Evolutionary conservation across 2,797 vertebrate genomes (phyloP), one percentile per base, ranked within the genome.

Genomic region (Basileuterus tristriatus): DNA sequence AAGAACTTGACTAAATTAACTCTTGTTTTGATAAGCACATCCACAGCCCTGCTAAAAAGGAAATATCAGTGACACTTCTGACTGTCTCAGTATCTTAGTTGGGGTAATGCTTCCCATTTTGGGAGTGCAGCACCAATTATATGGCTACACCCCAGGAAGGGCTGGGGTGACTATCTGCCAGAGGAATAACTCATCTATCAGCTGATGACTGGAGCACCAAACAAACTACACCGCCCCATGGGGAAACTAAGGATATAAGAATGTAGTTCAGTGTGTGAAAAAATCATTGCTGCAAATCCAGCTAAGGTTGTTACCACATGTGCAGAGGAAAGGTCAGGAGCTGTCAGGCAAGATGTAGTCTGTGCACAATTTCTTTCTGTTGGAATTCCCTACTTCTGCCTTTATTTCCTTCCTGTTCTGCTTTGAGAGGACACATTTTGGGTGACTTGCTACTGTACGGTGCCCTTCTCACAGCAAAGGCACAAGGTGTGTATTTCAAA

Each of bases 321-420:
- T 20, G 26, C 11, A 37, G 30, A 72, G 41, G 30, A 72, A 36
- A 68, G 1, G 20, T 34, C 36, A 26, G 26, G 15, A 75, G 20
- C 18, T 8, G 0, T 7, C 34, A 36, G 65, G 23, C 8, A 27
- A 65, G n/a, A 34, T 6, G 4, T 5, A 70, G 11, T 36, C 71
- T 9, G 8, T 2, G 1, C 11, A 55, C 1, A 4, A 1, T 6
- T 29, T 41, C 65, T 83, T 83, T 15, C 19, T 37, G 11, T 17
- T 67, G n/a, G 21, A 67, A 47, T 80, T 83, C 36, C 24, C 39
- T 46, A 9, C 11, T 75, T 68, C 14, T n/a, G 37, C 46, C 50
- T 71, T 44, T 6, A 9, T 53, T 62, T 46, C 30, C 19, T 79
- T 41, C 10, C 0, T 4, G 5, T 7, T 47, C 12, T 64, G 29